Base-by-base conservation (phyloP, 2,888 invertebrate genomes). In the Lasioglossum pauxillum region DNA sequence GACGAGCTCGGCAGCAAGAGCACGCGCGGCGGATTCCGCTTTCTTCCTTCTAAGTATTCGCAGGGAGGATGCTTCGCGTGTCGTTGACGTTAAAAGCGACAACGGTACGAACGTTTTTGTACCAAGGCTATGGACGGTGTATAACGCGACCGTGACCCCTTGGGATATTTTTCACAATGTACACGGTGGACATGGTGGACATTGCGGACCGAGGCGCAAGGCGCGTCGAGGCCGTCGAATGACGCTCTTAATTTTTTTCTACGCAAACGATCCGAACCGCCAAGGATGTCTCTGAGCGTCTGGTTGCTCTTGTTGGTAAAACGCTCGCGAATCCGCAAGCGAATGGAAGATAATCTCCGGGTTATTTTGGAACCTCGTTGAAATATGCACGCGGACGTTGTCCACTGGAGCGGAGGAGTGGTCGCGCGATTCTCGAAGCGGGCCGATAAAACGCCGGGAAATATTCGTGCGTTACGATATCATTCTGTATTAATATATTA, bases 11-110 rank as follows among this genome's bases (percentile, higher is more conserved):
- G 38, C 14, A 31, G n/a, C 72, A 31, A 64, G 76, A 60, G 74
- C 75, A 27, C 60, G 82, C 67, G 19, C 35, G 46, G 82, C 76
- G 76, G 87, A 89, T 83, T 87, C 85, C 87, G 67, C 83, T 76
- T 80, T 49, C 71, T 78, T 84, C 75, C 75, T 87, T 84, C 80
- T 60, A 80, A 83, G 78, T 81, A 80, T 72, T 69, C 82, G 60
- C 75, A 14, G 78, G 35, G 79, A 79, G 79, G 76, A 79, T 81
- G 73, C 72, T 81, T 79, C 31, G 80, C 83, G 79, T 72, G 78
- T 80, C 80, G 78, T 64, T 23, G 77, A 46, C 72, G 60, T 87
- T 84, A 81, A 81, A 87, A 85, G 64, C 75, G 81, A 76, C 79
- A 74, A 72, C 49, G 69, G 57, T 41, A 23, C 83, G 14, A 67